Evolutionary conservation across 2,113 vertebrate genomes (phyloP).

Genomic region (Pan paniscus): DNA sequence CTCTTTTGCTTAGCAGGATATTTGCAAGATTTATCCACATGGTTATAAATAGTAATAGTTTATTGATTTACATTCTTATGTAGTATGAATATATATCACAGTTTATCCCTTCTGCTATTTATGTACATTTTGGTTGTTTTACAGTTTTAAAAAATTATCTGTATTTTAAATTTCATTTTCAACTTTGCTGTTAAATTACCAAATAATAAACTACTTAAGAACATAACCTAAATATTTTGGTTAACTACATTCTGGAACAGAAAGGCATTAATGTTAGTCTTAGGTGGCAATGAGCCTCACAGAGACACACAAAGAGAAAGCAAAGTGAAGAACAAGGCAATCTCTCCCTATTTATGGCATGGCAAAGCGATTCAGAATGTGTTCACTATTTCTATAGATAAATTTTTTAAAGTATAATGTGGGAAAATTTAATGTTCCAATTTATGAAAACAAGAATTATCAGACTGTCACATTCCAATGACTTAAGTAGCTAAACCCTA

Average conservation of each 20-base stretch:
- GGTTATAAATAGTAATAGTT: neutral
- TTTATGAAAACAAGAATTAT: constrained; percentile 72
- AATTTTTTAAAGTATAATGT: constrained; percentile 37
- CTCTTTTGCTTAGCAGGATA: neutral
- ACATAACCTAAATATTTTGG: neutral
- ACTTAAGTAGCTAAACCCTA: constrained; percentile 64
- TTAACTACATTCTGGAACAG: neutral
- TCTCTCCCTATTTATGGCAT: neutral
- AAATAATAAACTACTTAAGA: neutral
- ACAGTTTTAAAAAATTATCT: neutral
- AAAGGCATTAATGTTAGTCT: neutral
- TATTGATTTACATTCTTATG: neutral
- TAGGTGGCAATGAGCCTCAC: neutral
- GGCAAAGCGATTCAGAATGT: neutral
- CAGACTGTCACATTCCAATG: constrained; percentile 75
- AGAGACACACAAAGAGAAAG: neutral
- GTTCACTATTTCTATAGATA: neutral
- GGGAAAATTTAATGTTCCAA: constrained; percentile 60
- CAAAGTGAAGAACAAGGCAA: neutral
- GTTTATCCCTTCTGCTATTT: neutral
- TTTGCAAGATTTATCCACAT: neutral
- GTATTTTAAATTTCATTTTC: neutral
- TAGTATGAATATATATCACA: neutral
- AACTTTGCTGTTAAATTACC: neutral
- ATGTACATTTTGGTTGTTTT: neutral